phyloP scores from a whole-genome alignment of 2,888 invertebrate genomes.

The Pammene fasciana region DNA sequence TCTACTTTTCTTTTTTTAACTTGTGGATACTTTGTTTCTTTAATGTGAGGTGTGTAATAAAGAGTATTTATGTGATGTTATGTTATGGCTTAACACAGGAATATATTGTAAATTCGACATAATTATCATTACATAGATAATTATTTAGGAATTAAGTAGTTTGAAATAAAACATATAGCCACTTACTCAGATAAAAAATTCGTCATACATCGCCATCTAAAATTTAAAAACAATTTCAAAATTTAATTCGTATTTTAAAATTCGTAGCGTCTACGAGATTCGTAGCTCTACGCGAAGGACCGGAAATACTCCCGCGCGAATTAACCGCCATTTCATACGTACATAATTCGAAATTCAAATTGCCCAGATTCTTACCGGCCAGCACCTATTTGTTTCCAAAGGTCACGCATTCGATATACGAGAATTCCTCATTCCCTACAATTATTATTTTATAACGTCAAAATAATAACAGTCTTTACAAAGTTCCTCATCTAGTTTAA shows the following conservation, averaged over 20 bases:
- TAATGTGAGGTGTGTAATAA: too few species aligned
- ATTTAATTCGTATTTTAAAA: background rate
- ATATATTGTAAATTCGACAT: too few species aligned
- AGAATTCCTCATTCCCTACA: slow-evolving; percentile 48
- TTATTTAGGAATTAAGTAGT: too few species aligned
- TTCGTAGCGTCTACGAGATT: slow-evolving; percentile 70
- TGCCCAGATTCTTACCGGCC: slow-evolving; percentile 11
- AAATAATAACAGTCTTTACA: slow-evolving; percentile 55
- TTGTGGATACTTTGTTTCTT: too few species aligned
- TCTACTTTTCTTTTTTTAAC: too few species aligned
- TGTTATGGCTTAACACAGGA: too few species aligned
- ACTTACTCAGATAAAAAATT: too few species aligned
- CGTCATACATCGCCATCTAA: too few species aligned
- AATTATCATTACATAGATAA: too few species aligned
- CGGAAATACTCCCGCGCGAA: slow-evolving; percentile 52
- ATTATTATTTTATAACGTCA: slow-evolving; percentile 46
- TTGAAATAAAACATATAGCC: too few species aligned
- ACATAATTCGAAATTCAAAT: slow-evolving; percentile 32
- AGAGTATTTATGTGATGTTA: too few species aligned
- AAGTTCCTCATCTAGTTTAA: slow-evolving; percentile 52
- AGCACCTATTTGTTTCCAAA: slow-evolving; percentile 19
- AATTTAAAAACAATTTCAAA: background rate
- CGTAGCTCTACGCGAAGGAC: slow-evolving; percentile 65
- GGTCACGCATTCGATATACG: slow-evolving; percentile 44
- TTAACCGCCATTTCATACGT: slow-evolving; percentile 37